Conservation (phyloP, 2,888 invertebrate species). For the Synergus itoensis region DNA sequence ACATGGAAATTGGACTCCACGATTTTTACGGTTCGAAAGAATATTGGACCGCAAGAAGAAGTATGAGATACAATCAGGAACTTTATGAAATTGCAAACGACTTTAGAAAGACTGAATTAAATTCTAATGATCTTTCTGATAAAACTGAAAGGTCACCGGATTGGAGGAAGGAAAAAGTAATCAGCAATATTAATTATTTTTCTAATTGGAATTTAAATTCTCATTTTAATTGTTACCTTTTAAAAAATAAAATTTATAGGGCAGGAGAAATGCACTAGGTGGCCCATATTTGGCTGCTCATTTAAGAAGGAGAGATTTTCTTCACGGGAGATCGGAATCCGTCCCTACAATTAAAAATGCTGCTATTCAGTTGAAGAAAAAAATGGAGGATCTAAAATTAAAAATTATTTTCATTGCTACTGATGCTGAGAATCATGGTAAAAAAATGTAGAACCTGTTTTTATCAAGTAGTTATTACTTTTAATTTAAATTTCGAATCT, state of each 20-base stretch:
- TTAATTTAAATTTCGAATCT: not conserved
- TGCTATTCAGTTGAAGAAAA: constrained; percentile 85
- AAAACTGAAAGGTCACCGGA: constrained; percentile 80
- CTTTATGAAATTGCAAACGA: constrained; percentile 84
- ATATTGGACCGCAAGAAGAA: constrained; percentile 93
- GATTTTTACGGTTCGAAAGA: constrained; percentile 89
- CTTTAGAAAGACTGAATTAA: constrained; percentile 83
- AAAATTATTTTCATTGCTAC: constrained; percentile 89
- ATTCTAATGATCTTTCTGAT: constrained; percentile 82
- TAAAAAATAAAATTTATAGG: constrained; percentile 63
- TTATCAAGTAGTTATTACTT: not conserved
- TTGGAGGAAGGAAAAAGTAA: constrained; percentile 83
- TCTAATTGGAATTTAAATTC: not conserved
- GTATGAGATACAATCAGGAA: constrained; percentile 86
- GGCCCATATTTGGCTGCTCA: constrained; percentile 91
- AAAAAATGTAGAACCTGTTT: not conserved
- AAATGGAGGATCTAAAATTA: constrained; percentile 81
- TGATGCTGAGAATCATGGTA: constrained; percentile 83
- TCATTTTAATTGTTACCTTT: constrained; percentile 59
- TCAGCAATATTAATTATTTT: constrained; percentile 5
- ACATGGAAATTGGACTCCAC: constrained; percentile 93
- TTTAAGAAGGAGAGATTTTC: constrained; percentile 93
- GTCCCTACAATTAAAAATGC: constrained; percentile 89
- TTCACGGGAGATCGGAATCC: constrained; percentile 85
- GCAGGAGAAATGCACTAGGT: constrained; percentile 80